Base-by-base conservation (phyloP, 2,113 vertebrate species). In the Centropus bengalensis region DNA sequence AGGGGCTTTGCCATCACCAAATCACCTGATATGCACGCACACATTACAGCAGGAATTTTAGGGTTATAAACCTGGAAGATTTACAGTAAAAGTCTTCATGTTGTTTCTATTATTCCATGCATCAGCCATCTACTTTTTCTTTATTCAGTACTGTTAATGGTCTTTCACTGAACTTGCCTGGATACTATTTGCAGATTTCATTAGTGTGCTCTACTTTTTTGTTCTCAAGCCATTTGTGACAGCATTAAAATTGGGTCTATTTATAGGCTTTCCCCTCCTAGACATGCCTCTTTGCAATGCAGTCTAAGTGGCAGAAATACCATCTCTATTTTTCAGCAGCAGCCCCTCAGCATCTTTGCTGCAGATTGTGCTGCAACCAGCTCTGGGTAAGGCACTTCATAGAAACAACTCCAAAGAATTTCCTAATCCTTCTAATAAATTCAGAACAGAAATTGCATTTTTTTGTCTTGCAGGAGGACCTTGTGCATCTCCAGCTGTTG, bases 121-220 rank as follows among this genome's bases (percentile, higher is more conserved):
- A 42, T 78, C 30, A 47, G 54, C 63, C 4, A 78, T 71, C 89
- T 84, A 42, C 10, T 47, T 95, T 94, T 95, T 73, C 26, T 47
- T 63, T 88, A 81, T 81, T 58, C 27, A 55, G 42, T 78, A 52
- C 64, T 81, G 60, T 63, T 71, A 71, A 60, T 91, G 89, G 71
- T 63, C 28, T 95, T 79, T 71, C 52, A 64, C 9, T 3, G 81
- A 86, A 62, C 86, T 68, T 92, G 71, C 51, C 51, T 77, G 73
- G 83, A 71, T 82, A 68, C 38, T 64, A 47, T 84, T 82, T 93
- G 74, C 33, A 87, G 69, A 85, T 93, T 87, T 96, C 84, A 96
- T 94, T 92, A 94, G 40, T 3, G 2, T 91, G 84, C 36, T 96
- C 87, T 85, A 89, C 89, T 96, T 95, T 95, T 92, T 93, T 38